phyloP scores from a whole-genome alignment of 2,113 vertebrate genomes.

The Marcusenius ussheri region DNA sequence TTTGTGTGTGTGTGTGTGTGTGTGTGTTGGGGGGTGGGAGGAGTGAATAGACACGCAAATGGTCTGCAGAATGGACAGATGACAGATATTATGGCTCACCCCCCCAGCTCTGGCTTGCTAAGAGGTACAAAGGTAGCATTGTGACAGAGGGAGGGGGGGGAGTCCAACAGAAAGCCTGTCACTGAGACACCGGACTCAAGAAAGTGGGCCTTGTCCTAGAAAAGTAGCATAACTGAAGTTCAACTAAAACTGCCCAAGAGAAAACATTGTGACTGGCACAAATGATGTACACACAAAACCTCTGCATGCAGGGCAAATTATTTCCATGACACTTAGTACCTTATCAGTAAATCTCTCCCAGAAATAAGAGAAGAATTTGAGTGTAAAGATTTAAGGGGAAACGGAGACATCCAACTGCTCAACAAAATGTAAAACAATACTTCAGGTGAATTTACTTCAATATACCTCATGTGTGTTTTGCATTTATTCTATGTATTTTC shows the following conservation, averaged over 20 bases:
- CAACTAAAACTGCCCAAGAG: constrained; percentile 18
- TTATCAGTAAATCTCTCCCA: background rate
- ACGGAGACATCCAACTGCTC: background rate
- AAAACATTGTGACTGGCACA: constrained; percentile 15
- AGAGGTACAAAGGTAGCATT: constrained; percentile 38
- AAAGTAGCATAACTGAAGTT: constrained; percentile 29
- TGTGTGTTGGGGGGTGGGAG: background rate
- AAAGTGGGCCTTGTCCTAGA: constrained; percentile 34
- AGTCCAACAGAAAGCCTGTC: constrained; percentile 5
- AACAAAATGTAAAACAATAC: background rate
- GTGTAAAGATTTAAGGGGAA: background rate
- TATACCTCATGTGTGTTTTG: background rate
- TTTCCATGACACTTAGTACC: background rate
- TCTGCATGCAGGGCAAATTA: background rate
- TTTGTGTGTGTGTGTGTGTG: background rate
- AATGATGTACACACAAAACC: background rate
- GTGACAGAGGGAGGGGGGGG: constrained; percentile 21
- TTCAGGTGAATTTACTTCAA: background rate
- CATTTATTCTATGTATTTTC: background rate
- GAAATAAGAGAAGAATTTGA: background rate
- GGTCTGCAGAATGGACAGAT: background rate
- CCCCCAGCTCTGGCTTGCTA: background rate
- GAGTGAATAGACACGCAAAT: background rate
- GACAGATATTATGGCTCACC: background rate
- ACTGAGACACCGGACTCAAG: constrained; percentile 18